phyloP scores from a whole-genome alignment of 2,113 vertebrate species.

The Monopterus albus region DNA sequence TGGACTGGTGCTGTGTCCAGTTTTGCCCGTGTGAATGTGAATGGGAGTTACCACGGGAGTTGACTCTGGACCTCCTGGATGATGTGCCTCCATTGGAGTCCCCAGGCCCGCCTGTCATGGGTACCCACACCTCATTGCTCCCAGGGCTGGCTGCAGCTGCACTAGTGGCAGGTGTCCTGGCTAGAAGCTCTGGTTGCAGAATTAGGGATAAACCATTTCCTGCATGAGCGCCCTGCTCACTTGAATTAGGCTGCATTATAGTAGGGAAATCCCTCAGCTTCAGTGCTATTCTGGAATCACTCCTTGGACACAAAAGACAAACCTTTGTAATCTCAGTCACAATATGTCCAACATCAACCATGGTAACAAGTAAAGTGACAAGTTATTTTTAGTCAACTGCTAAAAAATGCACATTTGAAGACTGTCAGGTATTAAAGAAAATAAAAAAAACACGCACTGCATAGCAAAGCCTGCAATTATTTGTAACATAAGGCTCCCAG shows the following conservation, averaged over 20 bases:
- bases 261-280: constrained; percentile 73
- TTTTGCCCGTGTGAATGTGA: constrained; percentile 75
- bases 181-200: constrained; percentile 76
- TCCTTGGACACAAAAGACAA: constrained; percentile 45
- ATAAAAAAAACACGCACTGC: not conserved
- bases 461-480: too few relatives aligned
- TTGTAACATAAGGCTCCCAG: too few relatives aligned
- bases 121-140: constrained; percentile 82
- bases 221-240: constrained; percentile 73
- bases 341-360: not conserved
- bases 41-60: constrained; percentile 77
- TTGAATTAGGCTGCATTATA: constrained; percentile 86
- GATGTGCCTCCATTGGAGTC: constrained; percentile 77
- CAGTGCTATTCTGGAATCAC: constrained; percentile 76
- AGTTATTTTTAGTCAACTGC: not conserved
- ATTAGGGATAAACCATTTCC: constrained; percentile 74
- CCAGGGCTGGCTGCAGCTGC: constrained; percentile 63
- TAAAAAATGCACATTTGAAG: not conserved
- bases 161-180: constrained; percentile 63
- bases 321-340: not conserved
- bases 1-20: constrained; percentile 68
- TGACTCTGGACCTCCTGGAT: constrained; percentile 77
- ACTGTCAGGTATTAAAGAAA: not conserved
- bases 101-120: constrained; percentile 74
- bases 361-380: not conserved